These are phyloP conservation scores for Squalus acanthias DNA, from an alignment of 2,797 vertebrate genomes.

Conservation along the genomic window DNA sequence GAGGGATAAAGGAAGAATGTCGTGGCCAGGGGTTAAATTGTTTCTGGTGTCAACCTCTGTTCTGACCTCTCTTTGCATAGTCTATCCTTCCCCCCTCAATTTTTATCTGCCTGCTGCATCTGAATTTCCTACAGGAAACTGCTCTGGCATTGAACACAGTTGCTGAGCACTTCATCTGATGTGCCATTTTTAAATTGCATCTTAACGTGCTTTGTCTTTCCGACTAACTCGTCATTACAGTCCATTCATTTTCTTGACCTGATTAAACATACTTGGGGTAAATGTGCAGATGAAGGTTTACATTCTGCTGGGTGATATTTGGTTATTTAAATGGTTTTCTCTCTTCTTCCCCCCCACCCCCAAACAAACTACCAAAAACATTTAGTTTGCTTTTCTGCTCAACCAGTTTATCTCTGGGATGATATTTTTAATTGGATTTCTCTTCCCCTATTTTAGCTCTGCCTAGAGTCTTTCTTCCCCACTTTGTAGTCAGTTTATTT, in stretches of 20 bases:
- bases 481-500: not conserved
- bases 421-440: not conserved
- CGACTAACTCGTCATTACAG: not conserved
- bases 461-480: not conserved
- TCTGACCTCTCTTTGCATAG: not conserved
- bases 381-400: not conserved
- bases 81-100: not conserved
- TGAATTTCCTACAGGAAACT: not conserved
- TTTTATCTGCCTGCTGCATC: not conserved
- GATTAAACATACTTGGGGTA: not conserved
- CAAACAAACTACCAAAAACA: not conserved
- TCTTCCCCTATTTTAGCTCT: not conserved
- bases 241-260: too few relatives aligned
- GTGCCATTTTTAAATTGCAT: not conserved
- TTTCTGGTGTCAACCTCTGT: not conserved
- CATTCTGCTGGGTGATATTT: too few relatives aligned
- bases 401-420: not conserved
- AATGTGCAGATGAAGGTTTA: not conserved
- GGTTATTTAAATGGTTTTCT: not conserved
- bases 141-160: not conserved
- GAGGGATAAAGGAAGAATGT: not conserved
- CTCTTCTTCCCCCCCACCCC: not conserved
- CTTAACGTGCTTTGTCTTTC: not conserved
- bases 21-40: not conserved
- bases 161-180: not conserved